Conservation (phyloP, 2,113 vertebrate genomes). For the Anguilla rostrata region DNA sequence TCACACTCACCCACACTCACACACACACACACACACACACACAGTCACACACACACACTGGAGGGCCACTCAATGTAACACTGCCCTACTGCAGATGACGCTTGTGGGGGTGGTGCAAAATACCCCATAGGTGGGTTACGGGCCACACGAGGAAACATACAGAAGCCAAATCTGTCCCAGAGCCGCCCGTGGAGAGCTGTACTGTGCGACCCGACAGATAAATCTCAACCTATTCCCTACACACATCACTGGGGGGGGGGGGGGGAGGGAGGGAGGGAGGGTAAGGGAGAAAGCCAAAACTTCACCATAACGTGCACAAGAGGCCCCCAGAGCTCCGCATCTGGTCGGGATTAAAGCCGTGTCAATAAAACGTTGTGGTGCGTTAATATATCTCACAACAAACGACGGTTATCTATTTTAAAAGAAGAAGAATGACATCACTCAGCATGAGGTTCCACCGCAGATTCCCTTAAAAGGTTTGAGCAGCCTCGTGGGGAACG, state of each 20-base stretch:
- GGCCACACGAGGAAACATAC: not conserved
- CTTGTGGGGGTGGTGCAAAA: not conserved
- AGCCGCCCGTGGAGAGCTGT: not conserved
- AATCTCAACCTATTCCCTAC: not conserved
- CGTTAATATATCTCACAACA: constrained; percentile 43
- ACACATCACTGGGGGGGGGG: not conserved
- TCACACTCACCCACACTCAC: no score
- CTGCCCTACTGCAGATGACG: not conserved
- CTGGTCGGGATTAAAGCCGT: constrained; percentile 60
- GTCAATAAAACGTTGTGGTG: constrained; percentile 51
- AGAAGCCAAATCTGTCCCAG: constrained; percentile 5
- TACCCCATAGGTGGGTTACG: not conserved
- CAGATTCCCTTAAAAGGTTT: not conserved
- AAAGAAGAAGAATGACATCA: constrained; percentile 1
- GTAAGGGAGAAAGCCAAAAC: not conserved
- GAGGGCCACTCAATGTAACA: no score
- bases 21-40: no score
- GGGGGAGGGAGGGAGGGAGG: no score
- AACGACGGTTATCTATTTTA: constrained; percentile 17
- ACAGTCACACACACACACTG: no score
- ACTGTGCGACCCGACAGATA: not conserved
- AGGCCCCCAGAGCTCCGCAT: constrained; percentile 55
- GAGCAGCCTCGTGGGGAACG: not conserved
- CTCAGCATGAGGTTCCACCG: not conserved
- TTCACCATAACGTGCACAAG: not conserved